Percentiles rank a stretch among this genome's conserved stretches.
These are phyloP conservation scores for Thunnus maccoyii DNA, from an alignment of 2,113 vertebrate species.

Conservation along the genomic window DNA sequence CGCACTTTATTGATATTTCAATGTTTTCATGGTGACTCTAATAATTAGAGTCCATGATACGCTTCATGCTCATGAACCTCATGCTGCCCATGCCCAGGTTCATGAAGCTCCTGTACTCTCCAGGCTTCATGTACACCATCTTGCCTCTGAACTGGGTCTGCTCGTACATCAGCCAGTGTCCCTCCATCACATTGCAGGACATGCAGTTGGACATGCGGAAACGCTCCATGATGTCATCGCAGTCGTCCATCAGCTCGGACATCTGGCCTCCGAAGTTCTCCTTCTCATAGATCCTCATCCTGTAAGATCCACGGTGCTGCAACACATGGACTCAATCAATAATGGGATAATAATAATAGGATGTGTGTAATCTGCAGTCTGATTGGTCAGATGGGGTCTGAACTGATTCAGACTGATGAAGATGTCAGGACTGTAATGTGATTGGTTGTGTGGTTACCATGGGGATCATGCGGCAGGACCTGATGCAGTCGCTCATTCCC, in stretches of 20 bases:
- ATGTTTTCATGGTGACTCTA: conserved; percentile 5
- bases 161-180: conserved; percentile 56
- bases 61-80: conserved; percentile 63
- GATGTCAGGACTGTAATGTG: not conserved
- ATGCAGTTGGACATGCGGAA: conserved; percentile 59
- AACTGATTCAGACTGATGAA: no score
- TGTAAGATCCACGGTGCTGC: conserved; percentile 60
- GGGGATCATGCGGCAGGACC: not conserved
- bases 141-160: conserved; percentile 37
- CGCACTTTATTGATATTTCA: conserved; percentile 4
- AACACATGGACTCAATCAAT: not conserved
- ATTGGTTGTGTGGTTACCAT: conserved; percentile 45
- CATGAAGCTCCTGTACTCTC: conserved; percentile 62
- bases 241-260: conserved; percentile 61
- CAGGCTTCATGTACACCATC: conserved; percentile 64
- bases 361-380: no score
- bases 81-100: conserved; percentile 40
- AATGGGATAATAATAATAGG: no score
- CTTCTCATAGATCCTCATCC: conserved; percentile 39
- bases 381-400: no score
- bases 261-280: no score
- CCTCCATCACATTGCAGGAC: conserved; percentile 61
- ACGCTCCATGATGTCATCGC: conserved; percentile 45
- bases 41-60: conserved; percentile 55
- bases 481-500: no score